Conservation (phyloP, 92 coral and sea anemone species). For the Paragorgia papillata region DNA sequence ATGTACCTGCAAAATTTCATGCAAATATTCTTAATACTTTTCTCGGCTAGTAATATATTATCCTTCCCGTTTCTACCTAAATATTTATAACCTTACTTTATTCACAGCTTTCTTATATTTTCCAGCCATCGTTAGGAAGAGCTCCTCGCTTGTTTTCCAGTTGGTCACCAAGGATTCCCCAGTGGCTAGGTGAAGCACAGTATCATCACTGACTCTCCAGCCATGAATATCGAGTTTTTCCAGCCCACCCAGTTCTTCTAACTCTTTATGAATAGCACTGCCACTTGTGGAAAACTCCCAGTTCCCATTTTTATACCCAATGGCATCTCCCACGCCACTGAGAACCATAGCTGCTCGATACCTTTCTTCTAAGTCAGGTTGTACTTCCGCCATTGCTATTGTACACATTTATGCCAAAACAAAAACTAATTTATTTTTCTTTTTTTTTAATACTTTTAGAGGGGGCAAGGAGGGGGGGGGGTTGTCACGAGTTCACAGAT, state of each 20-base stretch:
- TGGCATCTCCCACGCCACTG: conserved; percentile 95
- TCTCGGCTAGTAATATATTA: too few relatives aligned
- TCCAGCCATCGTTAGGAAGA: conserved; percentile 64
- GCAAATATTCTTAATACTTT: too few relatives aligned
- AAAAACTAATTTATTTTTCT: too few relatives aligned
- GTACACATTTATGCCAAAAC: too few relatives aligned
- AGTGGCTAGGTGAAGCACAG: conserved; percentile 85
- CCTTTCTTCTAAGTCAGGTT: conserved; percentile 22
- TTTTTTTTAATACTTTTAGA: too few relatives aligned
- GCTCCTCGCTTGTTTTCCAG: conserved; percentile 76
- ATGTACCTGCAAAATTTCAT: too few relatives aligned
- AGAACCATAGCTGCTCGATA: conserved; percentile 78
- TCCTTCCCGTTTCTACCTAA: too few relatives aligned
- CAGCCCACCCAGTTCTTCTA: conserved; percentile 75
- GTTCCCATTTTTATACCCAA: conserved; percentile 81
- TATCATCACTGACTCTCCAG: conserved; percentile 93
- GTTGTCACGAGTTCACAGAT: too few relatives aligned
- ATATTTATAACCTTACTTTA: too few relatives aligned
- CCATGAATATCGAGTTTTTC: conserved; percentile 63
- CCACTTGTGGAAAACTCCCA: conserved; percentile 93
- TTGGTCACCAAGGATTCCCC: conserved; percentile 84
- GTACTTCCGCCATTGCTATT: background rate
- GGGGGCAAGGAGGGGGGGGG: too few relatives aligned
- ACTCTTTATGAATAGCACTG: conserved; percentile 62
- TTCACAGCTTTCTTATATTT: conserved; percentile 66